Conservation (phyloP, 2,888 invertebrate species). For the Zaprionus lineosus region DNA sequence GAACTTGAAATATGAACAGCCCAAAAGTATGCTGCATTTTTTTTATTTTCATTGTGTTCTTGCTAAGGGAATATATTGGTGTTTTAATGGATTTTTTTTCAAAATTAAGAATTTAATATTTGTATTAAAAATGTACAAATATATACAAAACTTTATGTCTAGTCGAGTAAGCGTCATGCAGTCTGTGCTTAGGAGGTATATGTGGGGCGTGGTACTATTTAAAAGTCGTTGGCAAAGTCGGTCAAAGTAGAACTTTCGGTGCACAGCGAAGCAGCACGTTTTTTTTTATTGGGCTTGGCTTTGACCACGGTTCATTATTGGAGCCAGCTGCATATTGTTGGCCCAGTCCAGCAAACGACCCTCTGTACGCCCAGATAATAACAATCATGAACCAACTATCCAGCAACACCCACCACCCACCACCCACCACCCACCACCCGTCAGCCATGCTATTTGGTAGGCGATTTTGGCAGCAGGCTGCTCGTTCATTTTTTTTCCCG, state of each 20-base stretch:
- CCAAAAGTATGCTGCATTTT: slow-evolving; percentile 13
- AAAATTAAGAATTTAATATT: too few species aligned
- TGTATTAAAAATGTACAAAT: too few species aligned
- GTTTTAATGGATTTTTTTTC: too few species aligned
- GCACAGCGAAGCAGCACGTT: slow-evolving; percentile 26
- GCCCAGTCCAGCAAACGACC: slow-evolving; percentile 1
- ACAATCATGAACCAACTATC: too few species aligned
- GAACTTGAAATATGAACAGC: neutral
- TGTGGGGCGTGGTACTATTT: slow-evolving; percentile 28
- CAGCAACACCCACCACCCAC: too few species aligned
- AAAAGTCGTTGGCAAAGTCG: slow-evolving; percentile 31
- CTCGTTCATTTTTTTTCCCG: slow-evolving; percentile 5
- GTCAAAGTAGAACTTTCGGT: slow-evolving; percentile 55
- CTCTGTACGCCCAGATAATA: slow-evolving; percentile 11
- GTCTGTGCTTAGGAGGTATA: neutral
- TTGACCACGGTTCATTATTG: neutral
- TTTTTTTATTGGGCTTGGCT: too few species aligned
- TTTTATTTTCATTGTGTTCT: too few species aligned
- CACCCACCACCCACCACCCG: too few species aligned
- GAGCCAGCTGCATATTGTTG: slow-evolving; percentile 2
- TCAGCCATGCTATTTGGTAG: neutral
- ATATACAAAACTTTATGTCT: too few species aligned
- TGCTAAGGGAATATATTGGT: too few species aligned
- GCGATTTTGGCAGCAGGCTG: slow-evolving; percentile 16
- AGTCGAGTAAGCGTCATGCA: neutral